Percentiles rank a stretch among this genome's conserved stretches.
phyloP scores from a whole-genome alignment of 2,113 vertebrate genomes.

The Pelvicachromis taeniatus region DNA sequence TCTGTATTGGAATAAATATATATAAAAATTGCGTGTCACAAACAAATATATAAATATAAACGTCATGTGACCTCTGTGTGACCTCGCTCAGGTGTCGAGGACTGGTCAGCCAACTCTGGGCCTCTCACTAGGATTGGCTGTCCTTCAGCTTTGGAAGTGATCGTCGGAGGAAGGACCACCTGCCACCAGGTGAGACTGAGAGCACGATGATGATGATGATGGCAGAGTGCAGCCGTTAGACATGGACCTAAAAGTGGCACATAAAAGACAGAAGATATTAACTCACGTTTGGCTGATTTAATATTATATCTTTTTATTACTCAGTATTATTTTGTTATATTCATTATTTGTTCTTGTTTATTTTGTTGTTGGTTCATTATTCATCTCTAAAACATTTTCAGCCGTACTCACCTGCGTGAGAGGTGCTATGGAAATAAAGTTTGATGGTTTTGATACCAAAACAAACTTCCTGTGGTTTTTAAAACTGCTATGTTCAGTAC shows the following conservation, averaged over 20 bases:
- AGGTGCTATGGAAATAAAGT: too few species aligned
- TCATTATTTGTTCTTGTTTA: not conserved
- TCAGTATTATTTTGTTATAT: not conserved
- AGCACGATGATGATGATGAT: not conserved
- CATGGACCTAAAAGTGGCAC: not conserved
- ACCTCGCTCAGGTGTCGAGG: not conserved
- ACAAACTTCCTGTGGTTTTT: not conserved
- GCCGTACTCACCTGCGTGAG: not conserved
- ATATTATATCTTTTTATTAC: not conserved
- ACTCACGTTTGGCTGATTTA: not conserved
- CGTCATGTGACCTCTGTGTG: not conserved
- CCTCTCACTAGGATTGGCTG: slow-evolving; percentile 6
- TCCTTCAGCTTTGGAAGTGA: not conserved
- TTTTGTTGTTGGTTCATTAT: not conserved
- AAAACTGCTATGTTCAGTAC: not conserved
- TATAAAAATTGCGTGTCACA: not conserved
- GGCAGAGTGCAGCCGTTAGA: not conserved
- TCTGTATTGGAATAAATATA: not conserved
- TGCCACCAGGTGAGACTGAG: not conserved
- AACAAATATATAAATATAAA: accelerated
- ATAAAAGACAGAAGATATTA: not conserved
- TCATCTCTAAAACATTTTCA: not conserved
- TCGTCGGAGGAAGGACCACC: accelerated
- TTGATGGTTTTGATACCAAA: too few species aligned
- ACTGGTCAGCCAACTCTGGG: not conserved